Percentiles rank a stretch among this genome's conserved stretches.
Evolutionary conservation across 2,888 invertebrate species (phyloP).

Genomic region (Xestia ashworthii): DNA sequence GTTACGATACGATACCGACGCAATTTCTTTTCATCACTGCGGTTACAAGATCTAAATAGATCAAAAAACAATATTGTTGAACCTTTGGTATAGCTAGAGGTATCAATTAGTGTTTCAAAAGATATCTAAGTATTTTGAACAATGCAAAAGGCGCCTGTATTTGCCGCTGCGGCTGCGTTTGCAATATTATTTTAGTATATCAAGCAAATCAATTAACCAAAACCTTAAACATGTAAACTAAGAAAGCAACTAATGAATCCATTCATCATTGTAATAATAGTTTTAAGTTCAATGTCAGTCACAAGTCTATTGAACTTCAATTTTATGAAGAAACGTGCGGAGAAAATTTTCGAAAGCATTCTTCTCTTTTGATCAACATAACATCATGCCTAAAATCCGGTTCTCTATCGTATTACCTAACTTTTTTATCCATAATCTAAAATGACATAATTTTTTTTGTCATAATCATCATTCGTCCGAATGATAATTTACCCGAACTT

Average conservation of each 20-base stretch:
- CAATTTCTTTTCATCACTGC: background rate
- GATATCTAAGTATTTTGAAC: background rate
- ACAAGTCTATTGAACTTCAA: background rate
- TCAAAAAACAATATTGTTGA: background rate
- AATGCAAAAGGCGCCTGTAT: background rate
- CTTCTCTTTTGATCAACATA: no score
- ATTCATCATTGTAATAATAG: constrained; percentile 4
- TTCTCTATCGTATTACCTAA: no score
- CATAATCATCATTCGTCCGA: no score
- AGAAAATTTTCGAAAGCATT: no score
- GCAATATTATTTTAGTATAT: no score
- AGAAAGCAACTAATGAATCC: background rate
- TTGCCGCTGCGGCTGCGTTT: background rate
- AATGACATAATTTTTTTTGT: no score
- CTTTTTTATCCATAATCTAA: no score
- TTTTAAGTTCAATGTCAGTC: background rate
- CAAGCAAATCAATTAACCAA: background rate
- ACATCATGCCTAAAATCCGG: no score
- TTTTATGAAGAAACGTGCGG: no score
- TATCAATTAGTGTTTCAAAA: background rate
- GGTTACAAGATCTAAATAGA: background rate
- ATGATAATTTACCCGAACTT: no score
- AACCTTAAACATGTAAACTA: constrained; percentile 5
- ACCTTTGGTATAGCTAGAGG: background rate
- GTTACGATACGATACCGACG: background rate